Base-by-base conservation (phyloP, 2,888 invertebrate species). In the Synanthedon vespiformis region DNA sequence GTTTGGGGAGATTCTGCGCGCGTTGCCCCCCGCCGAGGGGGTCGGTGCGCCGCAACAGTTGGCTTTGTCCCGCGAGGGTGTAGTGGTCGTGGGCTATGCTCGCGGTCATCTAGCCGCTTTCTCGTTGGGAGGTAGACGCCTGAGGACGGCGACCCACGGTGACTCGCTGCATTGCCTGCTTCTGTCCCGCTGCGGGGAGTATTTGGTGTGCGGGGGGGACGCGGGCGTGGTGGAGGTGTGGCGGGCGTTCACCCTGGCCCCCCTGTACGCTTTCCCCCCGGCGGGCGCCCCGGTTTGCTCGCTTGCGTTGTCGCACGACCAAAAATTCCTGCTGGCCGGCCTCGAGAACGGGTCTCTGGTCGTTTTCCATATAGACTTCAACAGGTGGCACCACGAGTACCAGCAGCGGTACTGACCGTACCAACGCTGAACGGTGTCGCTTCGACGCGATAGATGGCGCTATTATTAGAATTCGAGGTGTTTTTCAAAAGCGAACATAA, bases 311-410 rank as follows among this genome's bases (percentile, higher is more conserved):
- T 95, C 97, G 57, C 98, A 98, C 86, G 99, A 99, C 89, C 99
- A 99, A 89, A 96, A 97, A 81, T 99, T 98, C 89, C 90, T 99
- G 63, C 89, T 99, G 70, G 98, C 98, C 65, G 99, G 99, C 53
- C 89, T 99, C 54, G 96, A 98, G 54, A 96, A 98, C 63, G 99
- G 99, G 52, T 98, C 99, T 52, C 94, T 99, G 63, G 96, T 99
- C 57, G 98, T 99, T 68, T 99, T 99, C 89, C 98, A 99, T 89
- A 98, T 99, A 80, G 99, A 99, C 87, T 99, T 99, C 90, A 99
- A 99, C 87, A 90, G 96, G 74, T 97, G 97, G 97, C 97, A 97
- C 83, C 96, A 97, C 79, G 96, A 97, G 84, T 97, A 96, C 83
- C 96, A 97, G 75, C 96, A 96, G 82, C 92, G 96, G 68, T 96